Conservation (phyloP, 2,113 vertebrate genomes). For the Melanotaenia duboulayi region DNA sequence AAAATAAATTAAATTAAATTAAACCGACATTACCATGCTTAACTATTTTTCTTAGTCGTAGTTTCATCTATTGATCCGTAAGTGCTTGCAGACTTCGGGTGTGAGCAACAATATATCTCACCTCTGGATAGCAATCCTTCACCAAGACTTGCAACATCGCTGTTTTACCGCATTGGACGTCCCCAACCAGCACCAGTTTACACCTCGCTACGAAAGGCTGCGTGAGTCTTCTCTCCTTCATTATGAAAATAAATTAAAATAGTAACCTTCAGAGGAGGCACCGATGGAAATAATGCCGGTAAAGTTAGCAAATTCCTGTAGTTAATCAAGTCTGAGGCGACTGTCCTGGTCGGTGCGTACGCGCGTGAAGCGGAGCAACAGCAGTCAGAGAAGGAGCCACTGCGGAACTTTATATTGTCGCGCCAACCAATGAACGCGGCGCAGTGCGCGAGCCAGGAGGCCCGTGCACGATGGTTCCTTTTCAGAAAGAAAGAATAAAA, state of each 20-base stretch:
- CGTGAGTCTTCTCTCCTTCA: slow-evolving; percentile 90
- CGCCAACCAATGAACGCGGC: slow-evolving; percentile 78
- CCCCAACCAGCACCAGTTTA: slow-evolving; percentile 94
- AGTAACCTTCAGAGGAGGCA: neutral
- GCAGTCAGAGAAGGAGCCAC: slow-evolving; percentile 46
- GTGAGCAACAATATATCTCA: slow-evolving; percentile 69
- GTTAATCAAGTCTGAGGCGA: neutral
- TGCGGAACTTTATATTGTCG: slow-evolving; percentile 78
- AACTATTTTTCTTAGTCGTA: neutral
- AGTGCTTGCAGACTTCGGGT: neutral
- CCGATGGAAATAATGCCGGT: neutral
- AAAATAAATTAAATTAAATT: no score
- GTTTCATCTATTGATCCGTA: neutral
- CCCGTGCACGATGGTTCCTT: slow-evolving; percentile 17
- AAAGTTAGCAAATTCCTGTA: slow-evolving; percentile 33
- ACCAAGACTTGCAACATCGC: slow-evolving; percentile 96
- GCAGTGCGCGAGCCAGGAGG: slow-evolving; percentile 24
- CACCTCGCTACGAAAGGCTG: slow-evolving; percentile 89
- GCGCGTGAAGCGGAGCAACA: neutral
- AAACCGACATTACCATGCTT: no score
- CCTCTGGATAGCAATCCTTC: slow-evolving; percentile 97
- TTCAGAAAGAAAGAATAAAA: neutral
- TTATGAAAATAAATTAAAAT: slow-evolving; percentile 61
- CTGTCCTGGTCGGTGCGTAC: neutral
- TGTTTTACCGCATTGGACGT: slow-evolving; percentile 97